Evolutionary conservation across 1,140 invertebrate genomes (phyloP), one percentile per base, ranked within the genome.

Genomic region (Drosophila paulistorum): DNA sequence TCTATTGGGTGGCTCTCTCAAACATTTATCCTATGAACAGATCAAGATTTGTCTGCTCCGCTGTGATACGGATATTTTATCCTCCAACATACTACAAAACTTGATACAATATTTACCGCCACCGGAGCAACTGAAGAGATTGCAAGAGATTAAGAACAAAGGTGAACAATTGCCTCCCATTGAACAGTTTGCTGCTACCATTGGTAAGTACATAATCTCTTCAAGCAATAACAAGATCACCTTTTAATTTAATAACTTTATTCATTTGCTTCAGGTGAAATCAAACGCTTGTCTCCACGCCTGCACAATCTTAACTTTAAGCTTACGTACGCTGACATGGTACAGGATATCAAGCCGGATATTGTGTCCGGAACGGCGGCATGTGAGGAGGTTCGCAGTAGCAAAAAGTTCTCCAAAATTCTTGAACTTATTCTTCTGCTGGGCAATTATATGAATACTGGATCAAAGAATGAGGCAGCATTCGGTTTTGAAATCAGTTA

Each of bases 401-500:
- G 97, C 81, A 95, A 95, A 84, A 99, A 98, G 81, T 99, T 99
- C 92, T 95, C 96, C 0, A 96, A 96, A 87, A 95, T 99, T 14
- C 92, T 99, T 5, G 97, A 99, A 92, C 92, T 99, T 0, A 95
- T 99, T 68, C 93, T 99, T 0, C 92, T 99, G 9, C 93, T 99
- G 30, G 98, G 98, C 14, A 99, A 99, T 93, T 98, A 97, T 79
- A 97, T 99, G 96, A 99, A 99, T 92, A 95, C 97, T 3, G 98
- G 98, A 0, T 98, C 97, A 0, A 96, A 96, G 77, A 99, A 99
- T 91, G 98, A 96, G 7, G 96, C 97, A 81, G 97, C 98, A 2
- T 96, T 98, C 84, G 99, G 97, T 5, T 99, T 99, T 93, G 98
- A 99, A 92, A 98, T 99, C 65, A 98, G 95, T 91, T 99, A 97